phyloP scores from a whole-genome alignment of 1,140 invertebrate genomes.

The Scaptomyza pallida region DNA sequence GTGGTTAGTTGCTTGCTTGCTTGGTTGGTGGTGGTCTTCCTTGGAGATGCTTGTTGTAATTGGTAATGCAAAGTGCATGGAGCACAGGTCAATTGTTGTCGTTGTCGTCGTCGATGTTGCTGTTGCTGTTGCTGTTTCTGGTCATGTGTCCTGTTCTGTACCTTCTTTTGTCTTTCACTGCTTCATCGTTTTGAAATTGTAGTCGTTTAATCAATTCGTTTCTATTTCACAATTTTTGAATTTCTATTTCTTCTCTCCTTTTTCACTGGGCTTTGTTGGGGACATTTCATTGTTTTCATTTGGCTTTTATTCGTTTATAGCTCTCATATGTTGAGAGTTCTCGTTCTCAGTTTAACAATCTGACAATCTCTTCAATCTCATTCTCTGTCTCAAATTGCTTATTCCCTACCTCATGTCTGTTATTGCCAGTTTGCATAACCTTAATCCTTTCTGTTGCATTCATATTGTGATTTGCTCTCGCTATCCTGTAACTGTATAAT shows the following conservation, averaged over 20 bases:
- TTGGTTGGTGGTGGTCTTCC: neutral
- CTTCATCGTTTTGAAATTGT: conserved; percentile 16
- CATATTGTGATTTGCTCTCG: neutral
- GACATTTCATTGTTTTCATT: conserved; percentile 37
- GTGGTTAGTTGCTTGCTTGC: neutral
- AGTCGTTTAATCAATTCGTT: conserved; percentile 50
- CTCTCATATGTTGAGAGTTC: neutral
- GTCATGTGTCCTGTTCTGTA: conserved; percentile 5
- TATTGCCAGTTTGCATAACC: conserved; percentile 54
- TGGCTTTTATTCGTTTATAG: conserved; percentile 30
- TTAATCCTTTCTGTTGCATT: neutral
- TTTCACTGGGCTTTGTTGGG: conserved; percentile 4
- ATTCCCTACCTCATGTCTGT: conserved; percentile 9
- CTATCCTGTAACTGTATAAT: neutral
- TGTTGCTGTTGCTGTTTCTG: too few relatives aligned
- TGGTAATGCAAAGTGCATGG: conserved; percentile 77
- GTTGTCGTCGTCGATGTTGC: neutral
- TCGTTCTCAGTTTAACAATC: neutral
- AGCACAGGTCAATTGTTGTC: conserved; percentile 30
- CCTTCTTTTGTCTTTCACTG: conserved; percentile 15
- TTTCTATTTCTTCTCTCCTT: conserved; percentile 13
- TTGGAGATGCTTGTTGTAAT: conserved; percentile 46
- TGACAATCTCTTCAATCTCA: conserved; percentile 20
- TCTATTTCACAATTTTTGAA: conserved; percentile 56
- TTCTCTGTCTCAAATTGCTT: conserved; percentile 7